A percentile compares a stretch with the other conserved stretches of the same genome.
Evolutionary conservation across 2,888 invertebrate genomes (phyloP).

Genomic region (Paralinhomoeus sp.): DNA sequence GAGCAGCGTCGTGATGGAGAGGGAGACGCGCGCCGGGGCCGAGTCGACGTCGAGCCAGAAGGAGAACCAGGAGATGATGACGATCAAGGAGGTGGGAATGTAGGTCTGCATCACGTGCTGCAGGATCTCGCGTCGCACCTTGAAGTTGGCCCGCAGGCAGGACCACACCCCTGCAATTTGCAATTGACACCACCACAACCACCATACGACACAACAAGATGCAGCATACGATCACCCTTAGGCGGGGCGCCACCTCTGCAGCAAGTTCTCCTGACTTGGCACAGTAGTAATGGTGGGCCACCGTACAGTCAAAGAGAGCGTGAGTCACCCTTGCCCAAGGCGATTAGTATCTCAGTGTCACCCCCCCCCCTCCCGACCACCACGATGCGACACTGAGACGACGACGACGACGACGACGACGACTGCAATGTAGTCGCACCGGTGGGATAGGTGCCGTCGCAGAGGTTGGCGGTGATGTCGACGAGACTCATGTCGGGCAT

Average conservation of each 20-base stretch:
- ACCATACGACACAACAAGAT: no score
- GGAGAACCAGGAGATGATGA: constrained; percentile 12
- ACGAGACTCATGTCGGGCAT: not conserved
- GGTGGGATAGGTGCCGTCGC: not conserved
- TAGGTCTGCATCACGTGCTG: constrained; percentile 30
- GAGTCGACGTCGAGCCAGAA: constrained; percentile 24
- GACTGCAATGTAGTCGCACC: not conserved
- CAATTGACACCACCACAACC: no score
- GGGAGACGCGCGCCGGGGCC: constrained; percentile 20
- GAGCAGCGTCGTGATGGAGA: constrained; percentile 21
- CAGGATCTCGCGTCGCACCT: constrained; percentile 33
- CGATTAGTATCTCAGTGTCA: no score
- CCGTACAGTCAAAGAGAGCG: no score
- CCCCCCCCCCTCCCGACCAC: no score
- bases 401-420: no score
- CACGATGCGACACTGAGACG: no score
- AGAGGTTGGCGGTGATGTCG: not conserved
- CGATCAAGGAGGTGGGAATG: not conserved
- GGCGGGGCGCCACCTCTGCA: no score
- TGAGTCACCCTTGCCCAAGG: no score
- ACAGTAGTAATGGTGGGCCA: no score
- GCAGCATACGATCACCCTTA: no score
- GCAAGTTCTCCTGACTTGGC: no score
- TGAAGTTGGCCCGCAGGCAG: constrained; percentile 14
- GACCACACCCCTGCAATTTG: constrained; percentile 14